Percentiles rank a stretch among this genome's conserved stretches.
Conservation (phyloP, 2,113 vertebrate species). For the Pachycephala philippinensis region DNA sequence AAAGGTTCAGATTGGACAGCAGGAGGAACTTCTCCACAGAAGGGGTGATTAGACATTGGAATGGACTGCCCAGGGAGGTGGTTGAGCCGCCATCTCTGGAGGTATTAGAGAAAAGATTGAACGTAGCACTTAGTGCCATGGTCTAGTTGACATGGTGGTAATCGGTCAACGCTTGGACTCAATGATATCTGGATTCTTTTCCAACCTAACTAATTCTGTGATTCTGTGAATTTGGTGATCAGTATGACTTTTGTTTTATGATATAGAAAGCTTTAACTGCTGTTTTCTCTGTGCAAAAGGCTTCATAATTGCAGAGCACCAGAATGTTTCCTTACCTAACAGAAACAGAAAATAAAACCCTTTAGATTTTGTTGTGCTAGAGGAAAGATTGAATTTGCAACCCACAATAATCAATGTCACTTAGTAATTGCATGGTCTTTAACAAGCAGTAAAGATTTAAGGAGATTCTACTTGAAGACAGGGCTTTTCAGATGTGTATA, state of each 20-base stretch:
- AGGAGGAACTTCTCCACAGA: not conserved
- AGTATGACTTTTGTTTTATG: not conserved
- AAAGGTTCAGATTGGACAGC: not conserved
- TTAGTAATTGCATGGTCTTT: not conserved
- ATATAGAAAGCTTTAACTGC: not conserved
- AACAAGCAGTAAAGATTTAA: not conserved
- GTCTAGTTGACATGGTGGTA: not conserved
- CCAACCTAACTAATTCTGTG: not conserved
- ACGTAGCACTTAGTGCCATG: not conserved
- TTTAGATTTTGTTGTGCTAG: not conserved
- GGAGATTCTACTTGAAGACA: not conserved
- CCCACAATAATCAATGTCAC: not conserved
- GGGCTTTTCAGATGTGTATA: not conserved
- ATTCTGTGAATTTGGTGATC: not conserved
- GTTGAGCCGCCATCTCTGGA: not conserved
- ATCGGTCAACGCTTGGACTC: accelerated
- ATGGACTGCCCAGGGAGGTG: not conserved
- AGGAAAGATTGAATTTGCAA: not conserved
- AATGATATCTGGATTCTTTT: not conserved
- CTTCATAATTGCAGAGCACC: not conserved
- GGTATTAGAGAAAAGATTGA: not conserved
- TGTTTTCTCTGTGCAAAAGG: not conserved
- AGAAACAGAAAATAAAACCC: not conserved
- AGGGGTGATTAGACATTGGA: not conserved
- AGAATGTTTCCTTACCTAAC: not conserved